phyloP scores from a whole-genome alignment of 2,113 vertebrate genomes.

The Labeo rohita region DNA sequence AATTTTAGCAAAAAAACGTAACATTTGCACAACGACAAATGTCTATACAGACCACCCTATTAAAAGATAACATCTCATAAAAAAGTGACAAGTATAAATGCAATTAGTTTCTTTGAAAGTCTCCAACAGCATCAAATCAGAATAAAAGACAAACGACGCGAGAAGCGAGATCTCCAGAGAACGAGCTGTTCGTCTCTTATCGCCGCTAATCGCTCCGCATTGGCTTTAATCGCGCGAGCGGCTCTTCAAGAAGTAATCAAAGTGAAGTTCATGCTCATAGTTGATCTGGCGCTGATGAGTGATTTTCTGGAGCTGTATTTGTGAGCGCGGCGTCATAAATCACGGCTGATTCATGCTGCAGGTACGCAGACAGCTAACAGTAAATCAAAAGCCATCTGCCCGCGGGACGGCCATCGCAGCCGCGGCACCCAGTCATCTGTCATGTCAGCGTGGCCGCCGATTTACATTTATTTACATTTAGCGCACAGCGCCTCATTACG shows the following conservation, averaged over 20 bases:
- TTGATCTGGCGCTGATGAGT: constrained; percentile 17
- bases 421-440: constrained; percentile 17
- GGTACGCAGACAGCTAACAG: constrained; percentile 33
- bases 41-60: background rate
- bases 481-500: constrained; percentile 33
- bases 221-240: background rate
- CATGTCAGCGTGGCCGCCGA: constrained; percentile 19
- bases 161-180: background rate
- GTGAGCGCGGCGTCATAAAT: background rate
- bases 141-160: background rate
- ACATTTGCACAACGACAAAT: background rate
- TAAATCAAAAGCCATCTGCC: constrained; percentile 41
- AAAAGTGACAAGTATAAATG: background rate
- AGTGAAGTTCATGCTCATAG: constrained; percentile 8
- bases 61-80: background rate
- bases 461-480: constrained; percentile 46
- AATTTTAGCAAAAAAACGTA: no score
- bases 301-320: constrained; percentile 20
- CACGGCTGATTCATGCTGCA: constrained; percentile 17
- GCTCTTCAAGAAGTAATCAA: constrained; percentile 24
- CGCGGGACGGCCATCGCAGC: constrained; percentile 16
- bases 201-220: background rate
- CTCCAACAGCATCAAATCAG: background rate
- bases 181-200: background rate
- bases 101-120: background rate